These are phyloP conservation scores for Baryphthengus martii DNA, from an alignment of 2,113 vertebrate species.

Conservation along the genomic window DNA sequence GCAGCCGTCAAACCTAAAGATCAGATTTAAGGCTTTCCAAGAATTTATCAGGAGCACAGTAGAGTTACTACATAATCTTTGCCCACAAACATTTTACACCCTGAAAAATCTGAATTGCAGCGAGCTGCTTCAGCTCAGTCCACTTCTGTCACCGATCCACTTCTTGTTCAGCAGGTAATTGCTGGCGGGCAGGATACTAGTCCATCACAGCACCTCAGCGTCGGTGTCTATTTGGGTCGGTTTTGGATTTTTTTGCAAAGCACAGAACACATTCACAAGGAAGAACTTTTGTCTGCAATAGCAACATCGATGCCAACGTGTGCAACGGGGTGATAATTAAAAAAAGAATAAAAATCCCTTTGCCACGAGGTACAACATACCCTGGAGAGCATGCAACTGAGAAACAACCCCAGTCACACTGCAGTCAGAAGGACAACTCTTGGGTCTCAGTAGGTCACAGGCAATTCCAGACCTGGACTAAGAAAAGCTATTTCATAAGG, in stretches of 20 bases:
- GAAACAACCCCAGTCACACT: neutral
- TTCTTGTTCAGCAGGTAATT: conserved; percentile 42
- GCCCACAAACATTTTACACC: neutral
- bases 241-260: neutral
- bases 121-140: neutral
- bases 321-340: neutral
- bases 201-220: neutral
- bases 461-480: neutral
- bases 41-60: neutral
- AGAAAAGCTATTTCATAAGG: neutral
- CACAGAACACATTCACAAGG: neutral
- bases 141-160: neutral
- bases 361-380: neutral
- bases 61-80: conserved; percentile 14
- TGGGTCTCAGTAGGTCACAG: neutral
- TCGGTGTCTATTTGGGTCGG: neutral
- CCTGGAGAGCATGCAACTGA: neutral
- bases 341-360: neutral
- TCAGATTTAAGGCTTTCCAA: conserved; percentile 19
- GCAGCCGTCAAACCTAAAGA: conserved; percentile 32
- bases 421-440: neutral
- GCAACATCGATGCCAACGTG: neutral
- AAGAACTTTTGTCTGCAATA: neutral
- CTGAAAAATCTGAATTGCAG: neutral
- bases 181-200: neutral